Conservation (phyloP, 2,797 vertebrate species). For the Ambastaia sidthimunki region DNA sequence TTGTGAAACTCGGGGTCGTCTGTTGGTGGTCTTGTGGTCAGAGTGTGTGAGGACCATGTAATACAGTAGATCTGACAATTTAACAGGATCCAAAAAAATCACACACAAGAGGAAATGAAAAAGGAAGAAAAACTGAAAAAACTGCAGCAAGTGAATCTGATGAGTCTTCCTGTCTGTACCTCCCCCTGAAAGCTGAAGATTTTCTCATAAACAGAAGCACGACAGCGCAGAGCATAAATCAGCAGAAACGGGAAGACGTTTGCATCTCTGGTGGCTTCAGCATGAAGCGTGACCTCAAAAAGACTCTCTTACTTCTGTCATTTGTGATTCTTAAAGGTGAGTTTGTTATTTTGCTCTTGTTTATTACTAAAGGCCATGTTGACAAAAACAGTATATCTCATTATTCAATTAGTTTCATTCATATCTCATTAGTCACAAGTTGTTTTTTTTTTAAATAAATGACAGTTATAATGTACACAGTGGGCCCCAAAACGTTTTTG, state of each 20-base stretch:
- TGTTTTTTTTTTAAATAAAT: neutral
- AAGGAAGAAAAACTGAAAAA: neutral
- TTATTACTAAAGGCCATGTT: too few relatives aligned
- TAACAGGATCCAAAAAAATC: neutral
- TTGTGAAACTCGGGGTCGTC: conserved; percentile 9
- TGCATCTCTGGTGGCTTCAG: conserved; percentile 6
- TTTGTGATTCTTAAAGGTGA: conserved; percentile 24
- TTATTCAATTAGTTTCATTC: too few relatives aligned
- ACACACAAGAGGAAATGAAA: neutral
- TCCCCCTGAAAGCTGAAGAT: conserved; percentile 29
- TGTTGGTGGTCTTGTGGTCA: conserved; percentile 50
- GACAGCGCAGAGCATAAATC: conserved; percentile 24
- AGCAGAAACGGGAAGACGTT: conserved; percentile 35
- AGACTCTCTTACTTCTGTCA: conserved; percentile 9
- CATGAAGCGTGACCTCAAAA: conserved; percentile 36
- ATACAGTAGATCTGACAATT: neutral
- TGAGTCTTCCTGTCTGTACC: conserved; percentile 33
- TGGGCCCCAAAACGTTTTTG: neutral
- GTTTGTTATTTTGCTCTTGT: neutral
- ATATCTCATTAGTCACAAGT: neutral
- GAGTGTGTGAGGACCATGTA: neutral
- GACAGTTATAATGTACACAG: neutral
- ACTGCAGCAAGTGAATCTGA: neutral
- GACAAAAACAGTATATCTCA: neutral
- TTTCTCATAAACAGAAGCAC: conserved; percentile 42